These are phyloP conservation scores for Drosophila prolongata DNA, from an alignment of 2,888 invertebrate species.

Conservation along the genomic window DNA sequence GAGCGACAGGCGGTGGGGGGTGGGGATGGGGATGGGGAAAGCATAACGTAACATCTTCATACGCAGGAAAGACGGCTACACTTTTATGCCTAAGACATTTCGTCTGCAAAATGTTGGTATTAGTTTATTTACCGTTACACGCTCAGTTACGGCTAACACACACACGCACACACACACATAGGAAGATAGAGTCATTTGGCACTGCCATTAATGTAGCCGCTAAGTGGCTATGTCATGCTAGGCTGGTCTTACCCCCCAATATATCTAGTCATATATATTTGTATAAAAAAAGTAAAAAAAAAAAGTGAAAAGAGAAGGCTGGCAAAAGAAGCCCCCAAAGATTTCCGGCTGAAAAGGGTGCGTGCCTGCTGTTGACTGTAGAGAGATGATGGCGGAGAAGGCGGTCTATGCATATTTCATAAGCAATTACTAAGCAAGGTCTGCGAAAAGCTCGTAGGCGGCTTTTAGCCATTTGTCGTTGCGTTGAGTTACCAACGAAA, in stretches of 20 bases:
- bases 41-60: conserved; percentile 64
- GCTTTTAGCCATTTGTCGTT: conserved; percentile 57
- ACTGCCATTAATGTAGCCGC: conserved; percentile 79
- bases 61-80: conserved; percentile 62
- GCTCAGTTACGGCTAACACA: conserved; percentile 59
- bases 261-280: conserved; percentile 27
- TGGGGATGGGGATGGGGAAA: conserved; percentile 3
- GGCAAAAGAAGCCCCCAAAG: conserved; percentile 41
- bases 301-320: conserved; percentile 7
- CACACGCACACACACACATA: neutral
- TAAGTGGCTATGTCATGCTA: conserved; percentile 79
- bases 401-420: conserved; percentile 81
- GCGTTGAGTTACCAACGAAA: conserved; percentile 16
- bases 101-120: conserved; percentile 50
- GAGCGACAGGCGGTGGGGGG: neutral
- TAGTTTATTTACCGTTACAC: conserved; percentile 78
- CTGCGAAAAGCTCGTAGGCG: conserved; percentile 44
- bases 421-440: conserved; percentile 79
- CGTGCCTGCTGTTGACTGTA: conserved; percentile 38
- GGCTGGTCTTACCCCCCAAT: conserved; percentile 61
- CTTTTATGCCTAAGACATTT: conserved; percentile 57
- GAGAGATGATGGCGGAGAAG: conserved; percentile 13
- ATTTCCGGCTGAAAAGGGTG: conserved; percentile 69
- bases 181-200: conserved; percentile 59
- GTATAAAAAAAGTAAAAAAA: neutral